phyloP scores from a whole-genome alignment of 2,888 invertebrate species.

The Cantharis rufa region DNA sequence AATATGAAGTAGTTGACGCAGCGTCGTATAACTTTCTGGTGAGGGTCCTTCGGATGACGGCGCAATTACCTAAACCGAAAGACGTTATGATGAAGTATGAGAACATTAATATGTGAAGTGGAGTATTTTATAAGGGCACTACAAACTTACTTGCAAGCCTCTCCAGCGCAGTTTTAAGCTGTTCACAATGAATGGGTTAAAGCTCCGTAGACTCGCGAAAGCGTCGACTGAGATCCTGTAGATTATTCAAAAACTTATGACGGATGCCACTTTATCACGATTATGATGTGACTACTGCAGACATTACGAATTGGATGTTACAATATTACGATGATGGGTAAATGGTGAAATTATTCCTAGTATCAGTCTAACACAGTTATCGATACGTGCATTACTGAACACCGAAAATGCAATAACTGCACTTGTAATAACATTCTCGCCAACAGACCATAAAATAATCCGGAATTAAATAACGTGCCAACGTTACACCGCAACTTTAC shows the following conservation, averaged over 20 bases:
- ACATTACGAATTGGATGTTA: background rate
- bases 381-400: background rate
- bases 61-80: constrained; percentile 24
- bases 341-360: background rate
- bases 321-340: background rate
- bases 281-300: background rate
- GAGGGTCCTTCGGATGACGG: constrained; percentile 26
- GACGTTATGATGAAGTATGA: constrained; percentile 14
- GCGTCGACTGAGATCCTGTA: background rate
- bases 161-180: constrained; percentile 25
- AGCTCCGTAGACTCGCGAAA: constrained; percentile 3
- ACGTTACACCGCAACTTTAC: background rate
- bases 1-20: background rate
- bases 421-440: background rate
- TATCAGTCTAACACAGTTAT: background rate
- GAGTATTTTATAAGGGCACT: constrained; percentile 16
- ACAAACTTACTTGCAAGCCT: constrained; percentile 14
- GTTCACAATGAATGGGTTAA: constrained; percentile 30
- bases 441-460: background rate
- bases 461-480: background rate
- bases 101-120: constrained; percentile 23
- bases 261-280: background rate
- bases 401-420: background rate
- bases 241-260: background rate
- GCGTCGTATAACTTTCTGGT: constrained; percentile 14